Evolutionary conservation across 1,140 invertebrate genomes (phyloP).

Genomic region (Listronotus bonariensis): DNA sequence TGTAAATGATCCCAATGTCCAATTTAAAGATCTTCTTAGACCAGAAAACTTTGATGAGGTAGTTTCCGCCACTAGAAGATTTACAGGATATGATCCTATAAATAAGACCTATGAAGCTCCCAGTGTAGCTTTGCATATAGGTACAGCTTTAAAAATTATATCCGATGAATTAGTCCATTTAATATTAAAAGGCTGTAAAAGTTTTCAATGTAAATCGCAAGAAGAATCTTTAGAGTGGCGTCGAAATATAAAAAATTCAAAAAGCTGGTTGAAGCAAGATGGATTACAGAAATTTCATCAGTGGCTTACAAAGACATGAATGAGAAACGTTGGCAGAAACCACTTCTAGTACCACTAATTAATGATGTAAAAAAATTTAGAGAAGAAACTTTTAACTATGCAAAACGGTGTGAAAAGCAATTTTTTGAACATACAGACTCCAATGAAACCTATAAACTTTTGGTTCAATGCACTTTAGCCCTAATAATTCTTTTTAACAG

Average conservation of each 20-base stretch:
- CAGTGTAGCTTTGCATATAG: slow-evolving; percentile 37
- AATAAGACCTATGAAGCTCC: slow-evolving; percentile 35
- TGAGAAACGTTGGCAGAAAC: slow-evolving; percentile 36
- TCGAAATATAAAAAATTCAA: slow-evolving; percentile 39
- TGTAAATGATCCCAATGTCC: slow-evolving; percentile 25
- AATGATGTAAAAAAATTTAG: slow-evolving; percentile 32
- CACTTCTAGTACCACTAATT: slow-evolving; percentile 31
- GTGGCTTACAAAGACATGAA: slow-evolving; percentile 35
- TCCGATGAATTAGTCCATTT: slow-evolving; percentile 34
- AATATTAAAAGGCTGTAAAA: slow-evolving; percentile 33
- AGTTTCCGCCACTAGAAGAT: too few relatives aligned
- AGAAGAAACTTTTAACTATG: slow-evolving; percentile 20
- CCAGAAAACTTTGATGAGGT: too few relatives aligned
- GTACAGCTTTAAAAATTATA: slow-evolving; percentile 30
- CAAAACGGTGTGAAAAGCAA: slow-evolving; percentile 17
- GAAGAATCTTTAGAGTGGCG: slow-evolving; percentile 22
- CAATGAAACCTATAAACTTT: slow-evolving; percentile 24
- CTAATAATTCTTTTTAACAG: slow-evolving; percentile 35
- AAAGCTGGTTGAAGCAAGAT: slow-evolving; percentile 27
- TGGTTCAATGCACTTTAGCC: slow-evolving; percentile 19
- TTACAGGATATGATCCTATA: slow-evolving; percentile 31
- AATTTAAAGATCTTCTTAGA: slow-evolving; percentile 30
- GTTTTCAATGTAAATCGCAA: slow-evolving; percentile 33
- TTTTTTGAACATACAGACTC: slow-evolving; percentile 16
- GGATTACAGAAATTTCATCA: slow-evolving; percentile 37